phyloP scores from a whole-genome alignment of 2,113 vertebrate genomes.

The Solea solea region DNA sequence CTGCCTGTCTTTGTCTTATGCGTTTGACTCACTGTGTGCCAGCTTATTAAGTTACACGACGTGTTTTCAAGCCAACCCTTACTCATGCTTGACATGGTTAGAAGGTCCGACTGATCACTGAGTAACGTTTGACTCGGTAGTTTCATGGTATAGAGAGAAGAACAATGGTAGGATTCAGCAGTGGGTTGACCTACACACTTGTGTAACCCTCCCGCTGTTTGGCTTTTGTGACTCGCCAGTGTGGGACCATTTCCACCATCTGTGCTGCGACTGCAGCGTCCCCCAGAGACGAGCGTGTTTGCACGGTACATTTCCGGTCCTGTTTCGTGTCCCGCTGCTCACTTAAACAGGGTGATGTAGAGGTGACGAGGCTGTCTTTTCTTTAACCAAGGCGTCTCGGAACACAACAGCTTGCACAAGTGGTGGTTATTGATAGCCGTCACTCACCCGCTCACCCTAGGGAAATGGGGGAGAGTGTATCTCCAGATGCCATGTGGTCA shows the following conservation, averaged over 20 bases:
- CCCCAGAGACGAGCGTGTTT: conserved; percentile 24
- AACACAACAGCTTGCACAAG: conserved; percentile 30
- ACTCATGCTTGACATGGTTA: not conserved
- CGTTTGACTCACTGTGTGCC: not conserved
- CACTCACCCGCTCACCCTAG: conserved; percentile 28
- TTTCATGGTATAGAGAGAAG: not conserved
- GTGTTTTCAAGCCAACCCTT: conserved; percentile 31
- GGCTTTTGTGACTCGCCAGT: conserved; percentile 33
- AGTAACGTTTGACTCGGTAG: conserved; percentile 13
- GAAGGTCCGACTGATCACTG: conserved; percentile 22
- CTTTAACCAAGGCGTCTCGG: conserved; percentile 25
- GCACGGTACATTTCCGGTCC: conserved; percentile 45
- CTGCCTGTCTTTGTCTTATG: not conserved
- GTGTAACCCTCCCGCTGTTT: conserved; percentile 53
- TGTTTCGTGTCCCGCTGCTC: conserved; percentile 36
- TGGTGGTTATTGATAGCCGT: conserved; percentile 38
- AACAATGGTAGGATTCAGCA: conserved; percentile 14
- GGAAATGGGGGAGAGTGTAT: conserved; percentile 3
- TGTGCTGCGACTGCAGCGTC: conserved; percentile 30
- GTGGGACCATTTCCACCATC: conserved; percentile 52
- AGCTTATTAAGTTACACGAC: conserved; percentile 43
- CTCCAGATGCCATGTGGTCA: conserved; percentile 27
- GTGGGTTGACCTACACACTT: conserved; percentile 9
- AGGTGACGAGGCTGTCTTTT: conserved; percentile 50
- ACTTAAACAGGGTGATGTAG: conserved; percentile 4